These are phyloP conservation scores for Incurvaria masculella DNA, from an alignment of 2,888 invertebrate species.

Conservation along the genomic window DNA sequence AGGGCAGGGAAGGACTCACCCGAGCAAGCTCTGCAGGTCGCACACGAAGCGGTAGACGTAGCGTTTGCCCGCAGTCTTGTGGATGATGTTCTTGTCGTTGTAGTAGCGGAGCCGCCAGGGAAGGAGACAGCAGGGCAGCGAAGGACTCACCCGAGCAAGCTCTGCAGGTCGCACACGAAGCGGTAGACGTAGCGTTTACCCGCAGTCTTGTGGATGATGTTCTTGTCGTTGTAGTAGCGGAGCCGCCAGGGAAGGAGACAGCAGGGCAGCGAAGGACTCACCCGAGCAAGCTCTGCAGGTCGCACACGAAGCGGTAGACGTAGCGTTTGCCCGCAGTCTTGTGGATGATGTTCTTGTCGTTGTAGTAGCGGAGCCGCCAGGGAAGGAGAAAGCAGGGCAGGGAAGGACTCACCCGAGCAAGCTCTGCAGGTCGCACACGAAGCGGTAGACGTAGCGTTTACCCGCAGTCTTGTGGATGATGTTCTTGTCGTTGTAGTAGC, in stretches of 20 bases:
- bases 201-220: constrained; percentile 98
- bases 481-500: constrained; percentile 92
- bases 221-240: constrained; percentile 98
- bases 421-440: constrained; percentile 86
- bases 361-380: constrained; percentile 83
- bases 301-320: constrained; percentile 90
- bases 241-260: constrained; percentile 63
- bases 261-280: constrained; percentile 29
- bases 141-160: constrained; percentile 76
- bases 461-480: constrained; percentile 94
- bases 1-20: constrained; percentile 53
- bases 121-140: constrained; percentile 2
- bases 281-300: constrained; percentile 81
- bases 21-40: constrained; percentile 92
- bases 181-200: constrained; percentile 98
- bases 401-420: constrained; percentile 65
- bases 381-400: not conserved
- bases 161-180: constrained; percentile 97
- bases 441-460: constrained; percentile 89
- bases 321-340: constrained; percentile 93
- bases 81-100: constrained; percentile 99
- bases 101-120: constrained; percentile 89
- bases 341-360: constrained; percentile 92
- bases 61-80: constrained; percentile 98
- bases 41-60: constrained; percentile 99